A percentile compares a stretch with the other conserved stretches of the same genome.
Evolutionary conservation across 2,113 vertebrate genomes (phyloP).

Genomic region (Bos taurus): ARS-UCD2.0 NC_037342.1:40018001-40018500

Average conservation of each 20-base stretch:
- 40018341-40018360: neutral
- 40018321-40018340: neutral
- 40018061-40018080: neutral
- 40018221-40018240: neutral
- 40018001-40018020: neutral
- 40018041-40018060: neutral
- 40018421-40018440: neutral
- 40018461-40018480: neutral
- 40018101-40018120: neutral
- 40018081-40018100: neutral
- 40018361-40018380: neutral
- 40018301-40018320: neutral
- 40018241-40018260: neutral
- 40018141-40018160: neutral
- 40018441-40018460: neutral
- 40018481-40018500: constrained; percentile 1
- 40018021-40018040: neutral
- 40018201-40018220: neutral
- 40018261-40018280: neutral
- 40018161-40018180: neutral
- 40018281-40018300: neutral
- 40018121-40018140: neutral
- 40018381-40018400: constrained; percentile 1
- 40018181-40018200: neutral
- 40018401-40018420: neutral